Base-by-base conservation (phyloP, 2,113 vertebrate genomes). In the Marmota flaviventris region DNA sequence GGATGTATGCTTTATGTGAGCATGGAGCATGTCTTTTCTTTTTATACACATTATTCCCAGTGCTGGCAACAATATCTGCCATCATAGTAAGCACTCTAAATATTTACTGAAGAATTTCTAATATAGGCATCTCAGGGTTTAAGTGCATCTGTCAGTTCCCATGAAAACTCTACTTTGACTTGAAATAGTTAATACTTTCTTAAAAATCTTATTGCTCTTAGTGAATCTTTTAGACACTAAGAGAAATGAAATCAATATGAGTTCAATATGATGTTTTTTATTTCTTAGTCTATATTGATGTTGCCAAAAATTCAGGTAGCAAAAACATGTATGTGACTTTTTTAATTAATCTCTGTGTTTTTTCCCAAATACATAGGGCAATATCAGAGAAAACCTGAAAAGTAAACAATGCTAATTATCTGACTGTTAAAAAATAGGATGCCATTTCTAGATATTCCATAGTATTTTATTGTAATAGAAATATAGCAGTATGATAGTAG, bases 241-340 rank as follows among this genome's bases (percentile, higher is more conserved):
- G 85, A 89, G 7, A 95, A 87, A 92, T 70, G 2, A 97, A 97
- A 90, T 84, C 48, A 76, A 27, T 93, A 58, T 81, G 22, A 48
- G 63, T 83, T 93, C 58, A 84, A 16, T 79, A 29, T 95, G 17
- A 14, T 95, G 91, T 93, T 93, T 95, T 97, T 76, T 92, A 79
- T 87, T 92, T 75, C n/a, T 76, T 92, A 39, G 58, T 73, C 10
- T 87, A 79, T 87, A 85, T 32, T 95, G 39, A 95, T 79, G 29
- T 45, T 89, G 53, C 27, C 39, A 11, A 83, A 94, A 65, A 25
- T 70, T 18, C 70, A 90, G 48, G 69, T 73, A 92, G 32, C 51
- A 94, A 90, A 56, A 10, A 90, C 65, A 91, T 11, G 32, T 8
- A 96, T 81, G 22, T 76, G 51, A 85, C 70, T 95, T 94, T 96